A percentile compares a stretch with the other conserved stretches of the same genome.
These are phyloP conservation scores for Enteromius viviparus DNA, from an alignment of 2,797 vertebrate genomes.

Conservation along the genomic window DNA sequence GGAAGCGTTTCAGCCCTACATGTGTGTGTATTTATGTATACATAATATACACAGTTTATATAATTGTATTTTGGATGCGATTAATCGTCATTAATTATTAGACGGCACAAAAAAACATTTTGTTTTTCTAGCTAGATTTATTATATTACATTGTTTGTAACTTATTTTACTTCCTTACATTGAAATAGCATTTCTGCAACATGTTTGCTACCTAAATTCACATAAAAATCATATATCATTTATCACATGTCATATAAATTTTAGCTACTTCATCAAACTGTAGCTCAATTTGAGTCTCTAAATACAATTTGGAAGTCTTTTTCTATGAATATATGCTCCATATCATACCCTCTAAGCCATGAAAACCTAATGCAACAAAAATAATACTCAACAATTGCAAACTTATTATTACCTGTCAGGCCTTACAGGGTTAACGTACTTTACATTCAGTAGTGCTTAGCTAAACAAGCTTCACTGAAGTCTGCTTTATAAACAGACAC, in stretches of 20 bases:
- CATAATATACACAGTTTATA: no score
- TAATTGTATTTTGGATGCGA: no score
- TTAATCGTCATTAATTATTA: no score
- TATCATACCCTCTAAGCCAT: neutral
- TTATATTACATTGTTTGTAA: neutral
- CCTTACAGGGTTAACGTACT: neutral
- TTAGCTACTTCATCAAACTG: neutral
- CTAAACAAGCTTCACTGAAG: neutral
- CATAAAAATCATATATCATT: no score
- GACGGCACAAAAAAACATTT: neutral
- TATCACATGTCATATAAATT: neutral
- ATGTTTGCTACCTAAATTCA: no score
- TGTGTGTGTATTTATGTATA: no score
- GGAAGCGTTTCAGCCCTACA: no score
- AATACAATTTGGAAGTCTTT: neutral
- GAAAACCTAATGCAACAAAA: neutral
- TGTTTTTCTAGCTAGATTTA: neutral
- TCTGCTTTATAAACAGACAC: neutral
- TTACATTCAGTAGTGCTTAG: neutral
- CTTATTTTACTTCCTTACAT: neutral
- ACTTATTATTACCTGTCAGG: neutral
- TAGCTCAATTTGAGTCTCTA: neutral
- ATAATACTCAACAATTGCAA: neutral
- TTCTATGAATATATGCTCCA: neutral
- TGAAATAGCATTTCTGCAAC: neutral